phyloP scores from a whole-genome alignment of 2,888 invertebrate genomes.

The Brachyptera risi region DNA sequence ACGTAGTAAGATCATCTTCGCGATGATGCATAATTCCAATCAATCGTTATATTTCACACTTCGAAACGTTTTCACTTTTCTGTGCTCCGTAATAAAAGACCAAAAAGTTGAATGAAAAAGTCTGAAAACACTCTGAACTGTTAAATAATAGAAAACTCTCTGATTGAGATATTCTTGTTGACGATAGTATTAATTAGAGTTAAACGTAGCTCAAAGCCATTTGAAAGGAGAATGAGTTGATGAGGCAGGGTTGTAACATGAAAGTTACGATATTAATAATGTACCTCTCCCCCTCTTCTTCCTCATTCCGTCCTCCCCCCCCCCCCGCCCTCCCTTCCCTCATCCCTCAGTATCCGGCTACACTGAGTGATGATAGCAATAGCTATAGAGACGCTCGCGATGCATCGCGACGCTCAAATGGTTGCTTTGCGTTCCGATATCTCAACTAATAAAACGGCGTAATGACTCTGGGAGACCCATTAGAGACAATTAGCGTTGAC shows the following conservation, averaged over 20 bases:
- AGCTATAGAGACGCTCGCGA: background rate
- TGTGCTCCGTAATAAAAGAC: too few relatives aligned
- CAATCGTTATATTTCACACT: too few relatives aligned
- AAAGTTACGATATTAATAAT: constrained; percentile 22
- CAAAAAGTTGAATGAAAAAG: background rate
- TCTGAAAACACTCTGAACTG: background rate
- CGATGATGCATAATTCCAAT: too few relatives aligned
- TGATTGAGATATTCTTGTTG: constrained; percentile 11
- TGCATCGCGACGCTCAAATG: constrained; percentile 1
- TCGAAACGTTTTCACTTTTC: too few relatives aligned
- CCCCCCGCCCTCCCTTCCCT: background rate
- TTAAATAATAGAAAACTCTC: background rate
- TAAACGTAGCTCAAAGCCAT: background rate
- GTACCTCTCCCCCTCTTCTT: background rate
- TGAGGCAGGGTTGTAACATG: background rate
- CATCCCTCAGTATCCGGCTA: background rate
- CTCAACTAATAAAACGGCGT: constrained; percentile 22
- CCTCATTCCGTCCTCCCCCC: background rate
- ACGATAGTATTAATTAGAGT: background rate
- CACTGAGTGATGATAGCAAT: constrained; percentile 11
- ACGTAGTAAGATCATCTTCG: too few relatives aligned
- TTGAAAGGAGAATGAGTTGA: constrained; percentile 5
- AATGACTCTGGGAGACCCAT: constrained; percentile 27
- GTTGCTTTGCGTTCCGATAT: constrained; percentile 16
- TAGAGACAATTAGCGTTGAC: constrained; percentile 33